A percentile compares a stretch with the other conserved stretches of the same genome.
Conservation (phyloP, 2,797 vertebrate species). For the Forpus xanthops region DNA sequence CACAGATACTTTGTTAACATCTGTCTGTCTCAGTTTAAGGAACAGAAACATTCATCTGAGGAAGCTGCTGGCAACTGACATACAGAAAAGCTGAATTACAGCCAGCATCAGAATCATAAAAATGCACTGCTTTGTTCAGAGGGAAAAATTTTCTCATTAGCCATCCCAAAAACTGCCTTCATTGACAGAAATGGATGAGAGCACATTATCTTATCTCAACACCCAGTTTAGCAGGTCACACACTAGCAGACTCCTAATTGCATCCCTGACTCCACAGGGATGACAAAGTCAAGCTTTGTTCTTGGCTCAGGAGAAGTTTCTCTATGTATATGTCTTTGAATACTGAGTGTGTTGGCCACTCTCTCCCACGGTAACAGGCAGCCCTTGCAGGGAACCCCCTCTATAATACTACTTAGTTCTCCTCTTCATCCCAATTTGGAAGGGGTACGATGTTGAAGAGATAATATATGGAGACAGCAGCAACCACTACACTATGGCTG, state of each 20-base stretch:
- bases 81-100: constrained; percentile 44
- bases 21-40: constrained; percentile 51
- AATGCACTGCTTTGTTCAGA: constrained; percentile 29
- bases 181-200: constrained; percentile 26
- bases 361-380: background rate
- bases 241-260: background rate
- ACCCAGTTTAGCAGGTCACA: constrained; percentile 48
- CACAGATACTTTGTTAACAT: constrained; percentile 57
- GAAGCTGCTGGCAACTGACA: constrained; percentile 59
- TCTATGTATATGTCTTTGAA: background rate
- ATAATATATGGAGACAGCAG: background rate
- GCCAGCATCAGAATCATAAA: constrained; percentile 44
- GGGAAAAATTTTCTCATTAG: constrained; percentile 37
- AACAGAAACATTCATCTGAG: constrained; percentile 58
- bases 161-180: constrained; percentile 5
- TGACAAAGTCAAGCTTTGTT: background rate
- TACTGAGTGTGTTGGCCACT: background rate
- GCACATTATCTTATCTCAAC: background rate
- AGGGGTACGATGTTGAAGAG: background rate
- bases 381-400: background rate
- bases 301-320: background rate
- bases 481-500: background rate
- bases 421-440: background rate
- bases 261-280: background rate
- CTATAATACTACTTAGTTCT: fast-evolving